A percentile compares a stretch with the other conserved stretches of the same genome.
Evolutionary conservation across 2,113 vertebrate species (phyloP).

Genomic region (Lagopus leucura): DNA sequence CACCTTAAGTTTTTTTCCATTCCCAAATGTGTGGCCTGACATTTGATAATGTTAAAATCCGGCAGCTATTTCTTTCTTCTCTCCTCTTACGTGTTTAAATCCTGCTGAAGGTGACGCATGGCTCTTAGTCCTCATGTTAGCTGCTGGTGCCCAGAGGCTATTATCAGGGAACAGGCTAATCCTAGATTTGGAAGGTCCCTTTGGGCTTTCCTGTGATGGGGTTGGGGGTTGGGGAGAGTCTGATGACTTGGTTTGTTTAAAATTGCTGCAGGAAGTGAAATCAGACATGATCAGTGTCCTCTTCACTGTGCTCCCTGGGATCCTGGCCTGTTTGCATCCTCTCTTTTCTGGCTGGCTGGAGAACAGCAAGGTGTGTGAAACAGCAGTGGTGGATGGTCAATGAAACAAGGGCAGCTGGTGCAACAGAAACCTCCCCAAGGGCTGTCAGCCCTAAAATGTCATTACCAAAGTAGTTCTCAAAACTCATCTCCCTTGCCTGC

Average conservation of each 20-base stretch:
- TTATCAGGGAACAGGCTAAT: not conserved
- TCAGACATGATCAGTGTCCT: not conserved
- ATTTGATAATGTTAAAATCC: slow-evolving; percentile 7
- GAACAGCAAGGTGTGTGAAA: not conserved
- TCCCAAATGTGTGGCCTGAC: slow-evolving; percentile 1
- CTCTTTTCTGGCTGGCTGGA: rapidly evolving
- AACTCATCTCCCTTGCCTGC: not conserved
- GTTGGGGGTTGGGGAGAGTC: too few relatives aligned
- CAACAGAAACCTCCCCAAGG: not conserved
- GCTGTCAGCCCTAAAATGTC: not conserved
- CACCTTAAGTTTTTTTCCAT: not conserved
- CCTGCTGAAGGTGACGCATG: not conserved
- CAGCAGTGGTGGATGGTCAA: rapidly evolving
- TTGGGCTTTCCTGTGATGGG: not conserved
- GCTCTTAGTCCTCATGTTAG: not conserved
- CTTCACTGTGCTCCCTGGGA: not conserved
- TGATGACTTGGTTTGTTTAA: not conserved
- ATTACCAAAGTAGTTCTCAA: not conserved
- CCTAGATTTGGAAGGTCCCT: slow-evolving; percentile 20
- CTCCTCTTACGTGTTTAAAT: not conserved
- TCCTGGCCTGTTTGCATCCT: not conserved
- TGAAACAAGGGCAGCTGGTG: not conserved
- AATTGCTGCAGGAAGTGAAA: not conserved
- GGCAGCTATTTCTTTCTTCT: not conserved
- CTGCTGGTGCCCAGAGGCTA: not conserved